A percentile compares a stretch with the other conserved stretches of the same genome.
These are phyloP conservation scores for Malurus elegans DNA, from an alignment of 2,113 vertebrate species.

Conservation along the genomic window DNA sequence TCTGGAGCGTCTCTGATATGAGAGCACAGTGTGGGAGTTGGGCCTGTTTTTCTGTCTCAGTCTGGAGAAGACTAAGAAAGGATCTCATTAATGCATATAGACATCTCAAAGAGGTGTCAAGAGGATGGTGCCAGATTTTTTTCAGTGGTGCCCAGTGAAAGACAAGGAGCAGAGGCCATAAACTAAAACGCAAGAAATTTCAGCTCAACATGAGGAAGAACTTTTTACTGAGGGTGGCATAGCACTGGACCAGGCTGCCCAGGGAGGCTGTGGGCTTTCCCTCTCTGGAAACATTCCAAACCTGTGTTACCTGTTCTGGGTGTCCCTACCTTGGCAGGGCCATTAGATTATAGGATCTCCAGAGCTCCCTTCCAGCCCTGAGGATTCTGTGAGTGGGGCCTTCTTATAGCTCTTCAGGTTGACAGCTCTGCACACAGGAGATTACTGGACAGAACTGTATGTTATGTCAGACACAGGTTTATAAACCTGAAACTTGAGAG, in stretches of 20 bases:
- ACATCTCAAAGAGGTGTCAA: neutral
- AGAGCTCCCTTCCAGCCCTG: neutral
- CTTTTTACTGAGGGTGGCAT: neutral
- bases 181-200: neutral
- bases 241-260: neutral
- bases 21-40: neutral
- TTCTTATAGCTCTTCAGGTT: neutral
- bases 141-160: fast-evolving
- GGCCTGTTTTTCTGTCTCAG: neutral
- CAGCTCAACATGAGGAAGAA: neutral
- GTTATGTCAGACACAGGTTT: neutral
- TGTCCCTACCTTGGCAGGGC: neutral
- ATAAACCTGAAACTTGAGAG: neutral
- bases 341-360: fast-evolving
- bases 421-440: neutral
- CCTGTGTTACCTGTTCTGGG: neutral
- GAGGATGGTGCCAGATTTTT: neutral
- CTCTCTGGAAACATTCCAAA: neutral
- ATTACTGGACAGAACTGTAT: fast-evolving
- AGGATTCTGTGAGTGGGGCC: neutral
- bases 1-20: neutral
- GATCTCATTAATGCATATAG: neutral
- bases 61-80: neutral
- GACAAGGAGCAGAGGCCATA: neutral
- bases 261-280: neutral